Evolutionary conservation across 1,140 invertebrate species (phyloP).

Genomic region (Trichonephila clavata): DNA sequence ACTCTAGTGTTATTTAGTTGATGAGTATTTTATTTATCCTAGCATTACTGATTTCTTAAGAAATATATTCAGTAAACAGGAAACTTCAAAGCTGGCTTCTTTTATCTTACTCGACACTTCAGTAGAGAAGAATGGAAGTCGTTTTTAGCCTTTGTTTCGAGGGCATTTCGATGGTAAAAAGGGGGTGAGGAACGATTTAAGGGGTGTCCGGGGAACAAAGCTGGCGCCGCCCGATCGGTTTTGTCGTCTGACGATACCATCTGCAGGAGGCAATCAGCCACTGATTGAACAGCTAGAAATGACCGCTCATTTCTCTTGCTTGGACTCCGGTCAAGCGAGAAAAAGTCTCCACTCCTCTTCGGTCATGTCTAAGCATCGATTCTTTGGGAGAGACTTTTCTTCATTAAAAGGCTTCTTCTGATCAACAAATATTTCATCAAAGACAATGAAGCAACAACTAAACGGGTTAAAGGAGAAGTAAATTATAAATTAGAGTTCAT

Average conservation of each 20-base stretch:
- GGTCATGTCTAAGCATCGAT: not conserved
- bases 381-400: no score
- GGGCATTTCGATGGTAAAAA: not conserved
- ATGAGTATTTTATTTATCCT: no score
- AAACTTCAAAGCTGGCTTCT: not conserved
- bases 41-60: no score
- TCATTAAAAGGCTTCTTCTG: not conserved
- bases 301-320: conserved; percentile 71
- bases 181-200: conserved; percentile 7
- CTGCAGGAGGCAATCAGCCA: conserved; percentile 68
- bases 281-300: conserved; percentile 73
- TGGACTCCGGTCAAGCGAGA: conserved; percentile 3
- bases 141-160: conserved; percentile 14
- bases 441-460: not conserved
- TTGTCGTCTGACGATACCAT: conserved; percentile 74
- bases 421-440: conserved; percentile 23
- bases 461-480: no score
- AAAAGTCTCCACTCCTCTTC: not conserved
- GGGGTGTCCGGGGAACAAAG: conserved; percentile 36
- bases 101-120: conserved; percentile 39
- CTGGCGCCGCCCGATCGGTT: conserved; percentile 63
- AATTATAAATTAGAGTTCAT: no score
- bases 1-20: no score
- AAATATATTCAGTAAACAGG: not conserved
- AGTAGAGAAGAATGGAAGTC: conserved; percentile 21